Evolutionary conservation across 2,797 vertebrate genomes (phyloP), one percentile per base, ranked within the genome.

Genomic region (Sebastes hopkinsi): DNA sequence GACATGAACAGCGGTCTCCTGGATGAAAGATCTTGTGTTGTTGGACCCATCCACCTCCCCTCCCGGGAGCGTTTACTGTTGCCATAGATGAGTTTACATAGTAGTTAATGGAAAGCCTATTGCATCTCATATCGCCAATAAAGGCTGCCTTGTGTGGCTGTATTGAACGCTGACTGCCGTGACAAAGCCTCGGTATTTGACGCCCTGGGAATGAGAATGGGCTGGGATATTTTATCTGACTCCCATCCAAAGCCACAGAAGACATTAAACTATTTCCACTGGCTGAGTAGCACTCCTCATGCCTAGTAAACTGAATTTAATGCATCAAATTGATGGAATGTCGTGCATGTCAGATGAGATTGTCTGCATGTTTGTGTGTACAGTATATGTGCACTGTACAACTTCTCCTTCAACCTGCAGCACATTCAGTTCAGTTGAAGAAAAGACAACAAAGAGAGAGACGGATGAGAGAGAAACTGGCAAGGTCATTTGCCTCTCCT

Each of bases 401-500:
- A 23, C 54, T 56, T 13, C 2, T 67, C 56, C 50, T 32, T 61
- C 13, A 9, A 22, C 42, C 36, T 64, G 42, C 30, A 72, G 56
- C 30, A 16, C 32, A 9, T n/a, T 60, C 46, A n/a, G 14, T 18
- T 50, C 46, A 72, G 34, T 1, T 18, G 36, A 54, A 50, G 9
- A 50, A 27, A 66, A 67, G 20, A 58, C 18, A 46, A 23, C 52
- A 60, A 18, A 72, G 38, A 70, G 4, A 32, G 71, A 70, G 66
- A 50, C 9, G 2, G 22, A 38, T 5, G 54, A 52, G 58, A 29
- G 60, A 29, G 34, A 32, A 56, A 23, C 61, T 20, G 36, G 61
- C 69, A 22, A 25, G 65, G 75, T 67, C 56, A 72, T 75, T 79
- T 65, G 30, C 69, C 72, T 82, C 66, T 52, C 29, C 4, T 70